Conservation (phyloP, 2,797 vertebrate species). For the Chiroxiphia lanceolata region DNA sequence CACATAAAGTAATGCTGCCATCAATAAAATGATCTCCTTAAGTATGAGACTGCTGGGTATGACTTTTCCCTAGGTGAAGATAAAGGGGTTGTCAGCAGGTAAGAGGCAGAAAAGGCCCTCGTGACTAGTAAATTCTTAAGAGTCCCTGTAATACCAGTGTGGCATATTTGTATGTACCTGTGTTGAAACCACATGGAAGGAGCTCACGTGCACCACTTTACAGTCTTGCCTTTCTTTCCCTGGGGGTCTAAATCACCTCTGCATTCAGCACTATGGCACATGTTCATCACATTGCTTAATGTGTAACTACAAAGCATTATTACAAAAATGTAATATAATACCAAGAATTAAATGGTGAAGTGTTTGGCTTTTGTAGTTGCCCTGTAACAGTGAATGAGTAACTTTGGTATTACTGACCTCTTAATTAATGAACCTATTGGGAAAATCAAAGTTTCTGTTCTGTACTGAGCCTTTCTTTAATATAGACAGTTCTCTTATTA, state of each 20-base stretch:
- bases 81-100: rapidly evolving
- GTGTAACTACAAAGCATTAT: background rate
- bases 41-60: background rate
- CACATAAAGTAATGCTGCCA: background rate
- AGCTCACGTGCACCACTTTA: background rate
- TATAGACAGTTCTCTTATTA: background rate
- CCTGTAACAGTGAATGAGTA: background rate
- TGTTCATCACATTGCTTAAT: background rate
- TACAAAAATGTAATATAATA: background rate
- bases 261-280: background rate
- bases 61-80: background rate
- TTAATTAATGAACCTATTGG: background rate
- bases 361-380: background rate
- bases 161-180: background rate
- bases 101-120: background rate
- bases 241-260: background rate
- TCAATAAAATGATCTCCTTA: background rate
- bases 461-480: background rate
- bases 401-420: background rate
- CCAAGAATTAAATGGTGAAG: background rate
- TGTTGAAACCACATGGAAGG: background rate
- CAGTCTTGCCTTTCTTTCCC: background rate
- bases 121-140: background rate
- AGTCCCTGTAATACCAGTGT: background rate
- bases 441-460: background rate